Base-by-base conservation (phyloP, 2,797 vertebrate species). In the Parambassis ranga region DNA sequence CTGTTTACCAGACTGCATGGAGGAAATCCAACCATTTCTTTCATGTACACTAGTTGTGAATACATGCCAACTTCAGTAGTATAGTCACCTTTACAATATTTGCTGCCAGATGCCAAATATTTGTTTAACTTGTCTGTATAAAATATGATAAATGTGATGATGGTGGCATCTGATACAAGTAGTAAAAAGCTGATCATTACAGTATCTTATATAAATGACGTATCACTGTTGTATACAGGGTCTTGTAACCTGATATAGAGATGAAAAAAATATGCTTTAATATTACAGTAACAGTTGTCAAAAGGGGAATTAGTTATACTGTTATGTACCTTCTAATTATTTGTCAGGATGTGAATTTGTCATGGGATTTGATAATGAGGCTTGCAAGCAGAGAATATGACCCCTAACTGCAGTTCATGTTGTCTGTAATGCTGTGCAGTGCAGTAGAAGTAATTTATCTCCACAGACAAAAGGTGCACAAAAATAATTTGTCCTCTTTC, bases 31-130 rank as follows among this genome's bases (percentile, higher is more conserved):
- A 38, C 47, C 16, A 13, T 78, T 73, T 75, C 44, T 64, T 66
- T 63, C 49, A 71, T 72, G 68, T 75, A 27, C 59, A 63, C 58
- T 48, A 71, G 75, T 82, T 85, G 65, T 85, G 80, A 85, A 77
- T 71, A 66, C 56, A 66, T 81, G 73, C 57, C 81, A 75, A 76
- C 67, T 48, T 61, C 42, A 75, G 55, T 73, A 56, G 51, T 79
- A 50, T 63, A 55, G 46, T 66, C 75, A 73, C 57, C 23, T 79
- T 56, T 69, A 63, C 36, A 38, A 72, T 78, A 79, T 76, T 80
- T 77, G 49, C 68, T 71, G 68, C 71, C 55, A 71, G 71, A 77
- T 78, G 86, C 81, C 79, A 85, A 87, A 81, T 86, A 69, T 85
- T 75, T 69, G 71, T 85, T 77, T 14, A 79, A 75, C 39, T 66